Conservation (phyloP, 2,888 invertebrate species). For the Clepsis dumicolana region DNA sequence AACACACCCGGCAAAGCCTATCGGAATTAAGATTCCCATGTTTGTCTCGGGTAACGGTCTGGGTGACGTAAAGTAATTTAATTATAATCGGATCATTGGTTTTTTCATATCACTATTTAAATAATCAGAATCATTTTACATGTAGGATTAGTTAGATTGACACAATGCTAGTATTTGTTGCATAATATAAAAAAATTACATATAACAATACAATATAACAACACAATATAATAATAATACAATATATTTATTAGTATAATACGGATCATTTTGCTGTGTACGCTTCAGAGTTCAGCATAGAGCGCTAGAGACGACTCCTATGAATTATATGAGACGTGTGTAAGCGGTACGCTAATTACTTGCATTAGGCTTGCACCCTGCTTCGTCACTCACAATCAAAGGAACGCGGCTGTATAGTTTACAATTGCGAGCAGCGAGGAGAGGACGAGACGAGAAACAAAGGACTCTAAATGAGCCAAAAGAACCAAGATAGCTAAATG, state of each 20-base stretch:
- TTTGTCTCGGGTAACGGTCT: not conserved
- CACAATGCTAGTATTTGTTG: not conserved
- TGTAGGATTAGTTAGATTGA: not conserved
- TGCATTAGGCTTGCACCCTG: too few species aligned
- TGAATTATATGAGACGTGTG: not conserved
- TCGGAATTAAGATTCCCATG: not conserved
- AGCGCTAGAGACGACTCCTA: not conserved
- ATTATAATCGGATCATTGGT: not conserved
- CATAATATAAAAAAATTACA: too few species aligned
- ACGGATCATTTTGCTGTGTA: not conserved
- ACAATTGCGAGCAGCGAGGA: too few species aligned
- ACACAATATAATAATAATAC: too few species aligned
- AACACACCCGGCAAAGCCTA: not conserved
- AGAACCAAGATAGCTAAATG: too few species aligned
- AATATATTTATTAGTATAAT: not conserved
- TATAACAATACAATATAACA: too few species aligned
- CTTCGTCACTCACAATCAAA: too few species aligned
- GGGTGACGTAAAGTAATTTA: slow-evolving; percentile 1
- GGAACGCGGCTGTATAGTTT: too few species aligned
- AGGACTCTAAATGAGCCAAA: too few species aligned
- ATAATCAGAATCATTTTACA: not conserved
- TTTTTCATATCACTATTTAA: not conserved
- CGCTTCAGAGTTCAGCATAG: not conserved
- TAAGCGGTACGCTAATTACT: too few species aligned
- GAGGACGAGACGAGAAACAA: too few species aligned